Conservation (phyloP, 2,888 invertebrate species). For the Acanthococcus lagerstroemiae region DNA sequence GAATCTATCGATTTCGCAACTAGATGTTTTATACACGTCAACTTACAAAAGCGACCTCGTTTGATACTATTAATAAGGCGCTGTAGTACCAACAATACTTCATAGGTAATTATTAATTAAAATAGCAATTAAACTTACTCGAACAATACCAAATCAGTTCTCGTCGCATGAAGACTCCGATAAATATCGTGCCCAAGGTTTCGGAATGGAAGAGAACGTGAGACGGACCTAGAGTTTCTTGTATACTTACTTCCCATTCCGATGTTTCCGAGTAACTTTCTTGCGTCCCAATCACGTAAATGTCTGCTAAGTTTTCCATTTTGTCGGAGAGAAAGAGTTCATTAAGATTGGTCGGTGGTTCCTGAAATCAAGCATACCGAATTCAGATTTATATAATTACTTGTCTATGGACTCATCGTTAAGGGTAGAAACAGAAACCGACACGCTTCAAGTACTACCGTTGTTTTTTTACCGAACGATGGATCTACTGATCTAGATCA, state of each 20-base stretch:
- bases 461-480: too few relatives aligned
- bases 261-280: slow-evolving; percentile 79
- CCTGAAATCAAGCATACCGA: slow-evolving; percentile 46
- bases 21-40: too few relatives aligned
- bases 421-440: not conserved
- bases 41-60: too few relatives aligned
- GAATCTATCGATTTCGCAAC: not conserved
- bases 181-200: slow-evolving; percentile 73
- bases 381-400: too few relatives aligned
- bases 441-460: not conserved
- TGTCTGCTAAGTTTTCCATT: slow-evolving; percentile 77
- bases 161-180: slow-evolving; percentile 75
- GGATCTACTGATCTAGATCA: too few relatives aligned
- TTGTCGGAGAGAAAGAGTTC: slow-evolving; percentile 81
- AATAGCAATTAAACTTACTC: not conserved
- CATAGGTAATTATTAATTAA: not conserved
- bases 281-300: slow-evolving; percentile 87
- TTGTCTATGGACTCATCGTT: too few relatives aligned
- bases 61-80: too few relatives aligned
- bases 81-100: too few relatives aligned
- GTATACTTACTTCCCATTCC: slow-evolving; percentile 82
- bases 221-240: slow-evolving; percentile 86
- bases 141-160: slow-evolving; percentile 96
- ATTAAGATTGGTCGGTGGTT: slow-evolving; percentile 54
- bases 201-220: slow-evolving; percentile 82